Evolutionary conservation across 2,888 invertebrate genomes (phyloP), one percentile per base, ranked within the genome.

Genomic region (Cephalotes varians): DNA sequence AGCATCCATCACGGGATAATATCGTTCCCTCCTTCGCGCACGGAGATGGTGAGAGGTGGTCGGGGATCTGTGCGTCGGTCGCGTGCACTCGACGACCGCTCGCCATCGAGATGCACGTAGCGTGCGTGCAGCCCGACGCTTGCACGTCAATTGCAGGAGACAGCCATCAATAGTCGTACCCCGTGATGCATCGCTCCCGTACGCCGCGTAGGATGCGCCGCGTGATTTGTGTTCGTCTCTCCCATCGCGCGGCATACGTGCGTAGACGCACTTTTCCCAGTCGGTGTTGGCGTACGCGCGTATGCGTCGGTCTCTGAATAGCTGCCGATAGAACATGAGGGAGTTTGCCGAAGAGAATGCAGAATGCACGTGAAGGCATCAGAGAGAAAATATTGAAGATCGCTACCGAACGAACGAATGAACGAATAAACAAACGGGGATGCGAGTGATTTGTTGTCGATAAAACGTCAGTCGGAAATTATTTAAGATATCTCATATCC

Each of bases 101-200:
- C 54, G 77, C 79, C 58, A 81, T 76, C 65, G 79, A 25, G 81
- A 44, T 60, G 71, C 69, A 12, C 81, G 74, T 64, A 60, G 47
- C 72, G 67, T 62, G 51, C 51, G 74, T 82, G 62, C 64, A 34
- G 49, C 56, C 49, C n/a, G 64, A 44, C 34, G 79, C 67, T 62
- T 81, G 74, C 73, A 88, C 86, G 90, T 90, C 90, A 90, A 88
- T 87, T 83, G 84, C 89, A 88, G 90, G 85, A 87, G 90, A 90
- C 90, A 90, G 89, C 87, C 88, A 88, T 90, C 90, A 87, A 90
- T 87, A 87, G 87, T 7, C 44, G 77, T 21, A 25, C 77, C 82
- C 47, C 83, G 85, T 86, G 88, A 89, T 87, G 89, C 90, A 88
- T 86, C 72, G 84, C 73, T 84, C 86, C 47, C 40, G 56, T 56